A percentile compares a stretch with the other conserved stretches of the same genome.
These are phyloP conservation scores for Gymnothorax javanicus DNA, from an alignment of 2,797 vertebrate genomes.

Conservation along the genomic window DNA sequence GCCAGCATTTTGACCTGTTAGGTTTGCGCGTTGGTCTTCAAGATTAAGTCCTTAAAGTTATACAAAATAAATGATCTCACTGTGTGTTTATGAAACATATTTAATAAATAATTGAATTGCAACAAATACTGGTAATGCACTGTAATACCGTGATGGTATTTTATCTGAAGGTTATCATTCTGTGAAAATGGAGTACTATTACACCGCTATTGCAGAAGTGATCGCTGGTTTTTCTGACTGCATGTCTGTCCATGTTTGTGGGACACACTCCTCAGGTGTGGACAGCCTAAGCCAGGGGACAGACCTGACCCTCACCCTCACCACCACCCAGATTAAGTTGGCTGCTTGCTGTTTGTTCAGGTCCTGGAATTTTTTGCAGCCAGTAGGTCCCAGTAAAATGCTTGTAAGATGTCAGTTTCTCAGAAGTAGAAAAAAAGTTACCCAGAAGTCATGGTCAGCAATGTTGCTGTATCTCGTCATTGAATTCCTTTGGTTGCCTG, in stretches of 20 bases:
- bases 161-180: no score
- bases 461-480: background rate
- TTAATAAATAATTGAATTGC: no score
- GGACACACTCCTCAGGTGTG: background rate
- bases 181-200: no score
- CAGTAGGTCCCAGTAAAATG: background rate
- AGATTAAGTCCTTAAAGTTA: no score
- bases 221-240: background rate
- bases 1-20: background rate
- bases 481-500: conserved; percentile 23
- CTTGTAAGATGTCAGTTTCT: background rate
- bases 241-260: background rate
- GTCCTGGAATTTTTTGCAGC: background rate
- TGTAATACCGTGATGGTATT: no score
- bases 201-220: background rate
- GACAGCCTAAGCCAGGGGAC: background rate
- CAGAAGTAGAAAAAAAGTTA: background rate
- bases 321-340: background rate
- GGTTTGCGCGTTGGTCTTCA: background rate
- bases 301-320: background rate
- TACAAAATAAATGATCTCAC: no score
- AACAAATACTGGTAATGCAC: no score
- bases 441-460: background rate
- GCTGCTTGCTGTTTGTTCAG: background rate
- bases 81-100: no score